Conservation (phyloP, 2,888 invertebrate species). For the Tyria jacobaeae region DNA sequence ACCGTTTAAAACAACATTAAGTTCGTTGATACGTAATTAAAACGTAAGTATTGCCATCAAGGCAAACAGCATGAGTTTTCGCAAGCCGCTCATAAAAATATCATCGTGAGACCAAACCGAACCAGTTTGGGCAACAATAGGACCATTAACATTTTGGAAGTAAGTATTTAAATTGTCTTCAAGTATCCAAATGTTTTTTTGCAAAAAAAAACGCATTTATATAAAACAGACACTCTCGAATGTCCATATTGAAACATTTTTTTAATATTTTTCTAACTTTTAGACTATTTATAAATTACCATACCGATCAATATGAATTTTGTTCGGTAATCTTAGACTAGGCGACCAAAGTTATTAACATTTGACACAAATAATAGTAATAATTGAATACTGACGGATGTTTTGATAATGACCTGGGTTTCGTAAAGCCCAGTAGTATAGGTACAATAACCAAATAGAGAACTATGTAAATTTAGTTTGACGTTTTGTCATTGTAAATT, state of each 20-base stretch:
- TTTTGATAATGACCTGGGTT: slow-evolving; percentile 32
- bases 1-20: slow-evolving; percentile 21
- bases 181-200: slow-evolving; percentile 24
- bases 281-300: slow-evolving; percentile 17
- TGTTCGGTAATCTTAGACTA: slow-evolving; percentile 24
- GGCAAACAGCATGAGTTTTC: slow-evolving; percentile 30
- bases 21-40: slow-evolving; percentile 24
- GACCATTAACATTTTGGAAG: slow-evolving; percentile 32
- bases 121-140: slow-evolving; percentile 39
- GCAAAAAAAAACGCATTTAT: slow-evolving; percentile 28
- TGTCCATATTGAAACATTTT: slow-evolving; percentile 18
- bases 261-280: slow-evolving; percentile 25
- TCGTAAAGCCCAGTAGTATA: background rate
- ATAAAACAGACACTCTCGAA: slow-evolving; percentile 8
- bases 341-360: slow-evolving; percentile 31
- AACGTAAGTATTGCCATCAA: slow-evolving; percentile 43
- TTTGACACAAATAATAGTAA: slow-evolving; percentile 31
- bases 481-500: background rate
- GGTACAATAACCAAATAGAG: background rate
- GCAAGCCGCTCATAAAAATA: slow-evolving; percentile 40
- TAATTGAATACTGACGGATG: slow-evolving; percentile 32
- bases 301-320: slow-evolving; percentile 32
- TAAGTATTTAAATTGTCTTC: slow-evolving; percentile 35
- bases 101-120: slow-evolving; percentile 34
- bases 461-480: background rate